A percentile compares a stretch with the other conserved stretches of the same genome.
These are phyloP conservation scores for Brevimyrus niger DNA, from an alignment of 2,113 vertebrate species.

Conservation along the genomic window DNA sequence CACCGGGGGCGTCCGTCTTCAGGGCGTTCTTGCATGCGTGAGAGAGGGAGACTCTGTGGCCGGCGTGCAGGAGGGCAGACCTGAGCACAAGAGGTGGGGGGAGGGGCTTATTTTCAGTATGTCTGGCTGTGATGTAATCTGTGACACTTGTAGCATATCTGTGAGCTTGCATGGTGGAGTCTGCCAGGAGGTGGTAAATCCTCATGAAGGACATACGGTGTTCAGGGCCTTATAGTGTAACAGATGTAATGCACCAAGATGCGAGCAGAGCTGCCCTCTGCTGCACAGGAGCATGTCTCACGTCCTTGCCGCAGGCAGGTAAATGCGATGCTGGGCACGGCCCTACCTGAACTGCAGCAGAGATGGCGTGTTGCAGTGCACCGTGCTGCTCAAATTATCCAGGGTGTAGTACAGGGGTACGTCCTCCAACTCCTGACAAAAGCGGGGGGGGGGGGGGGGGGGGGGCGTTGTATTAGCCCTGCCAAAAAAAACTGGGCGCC, in stretches of 20 bases:
- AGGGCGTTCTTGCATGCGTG: slow-evolving; percentile 82
- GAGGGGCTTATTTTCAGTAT: not conserved
- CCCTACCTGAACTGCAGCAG: slow-evolving; percentile 75
- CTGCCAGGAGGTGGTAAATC: not conserved
- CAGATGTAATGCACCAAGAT: not conserved
- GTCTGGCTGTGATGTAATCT: not conserved
- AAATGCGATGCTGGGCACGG: not conserved
- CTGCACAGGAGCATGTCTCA: not conserved
- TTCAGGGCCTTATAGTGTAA: not conserved
- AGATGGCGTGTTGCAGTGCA: slow-evolving; percentile 62
- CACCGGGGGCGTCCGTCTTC: slow-evolving; percentile 70
- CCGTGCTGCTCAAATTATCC: slow-evolving; percentile 67
- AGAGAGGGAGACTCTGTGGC: slow-evolving; percentile 78
- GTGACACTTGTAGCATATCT: not conserved
- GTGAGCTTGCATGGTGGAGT: not conserved
- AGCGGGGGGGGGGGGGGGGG: too few relatives aligned
- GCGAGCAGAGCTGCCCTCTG: too few relatives aligned
- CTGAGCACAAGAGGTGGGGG: slow-evolving; percentile 43
- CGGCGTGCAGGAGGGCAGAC: slow-evolving; percentile 79
- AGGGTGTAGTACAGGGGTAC: slow-evolving; percentile 74
- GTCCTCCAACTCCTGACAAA: slow-evolving; percentile 68
- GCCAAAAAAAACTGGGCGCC: too few relatives aligned
- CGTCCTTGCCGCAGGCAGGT: not conserved
- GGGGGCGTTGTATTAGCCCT: too few relatives aligned
- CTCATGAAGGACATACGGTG: not conserved